phyloP scores from a whole-genome alignment of 2,113 vertebrate genomes.

The Cyphomyrus plagiostoma region DNA sequence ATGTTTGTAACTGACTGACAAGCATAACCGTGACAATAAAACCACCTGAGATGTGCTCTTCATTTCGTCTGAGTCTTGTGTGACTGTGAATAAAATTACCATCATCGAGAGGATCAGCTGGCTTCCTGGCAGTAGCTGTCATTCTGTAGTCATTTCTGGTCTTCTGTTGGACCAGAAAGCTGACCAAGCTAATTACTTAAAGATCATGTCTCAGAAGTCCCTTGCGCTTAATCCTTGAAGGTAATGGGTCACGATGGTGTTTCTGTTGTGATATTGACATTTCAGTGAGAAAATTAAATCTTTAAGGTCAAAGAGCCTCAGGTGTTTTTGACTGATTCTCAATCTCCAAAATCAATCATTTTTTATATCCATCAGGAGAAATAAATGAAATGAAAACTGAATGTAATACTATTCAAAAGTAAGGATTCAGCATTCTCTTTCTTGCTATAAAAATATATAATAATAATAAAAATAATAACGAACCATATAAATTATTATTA shows the following conservation, averaged over 20 bases:
- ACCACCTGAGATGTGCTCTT: neutral
- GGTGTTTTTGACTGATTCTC: conserved; percentile 1
- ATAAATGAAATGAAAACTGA: neutral
- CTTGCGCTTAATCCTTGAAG: neutral
- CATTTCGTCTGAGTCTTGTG: neutral
- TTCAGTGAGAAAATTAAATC: conserved; percentile 1
- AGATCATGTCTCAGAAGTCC: neutral
- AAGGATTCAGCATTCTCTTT: neutral
- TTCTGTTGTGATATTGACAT: neutral
- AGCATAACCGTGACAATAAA: neutral
- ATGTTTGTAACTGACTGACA: neutral
- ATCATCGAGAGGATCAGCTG: neutral
- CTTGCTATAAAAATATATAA: neutral
- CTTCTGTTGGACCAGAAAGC: neutral
- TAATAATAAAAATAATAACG: neutral
- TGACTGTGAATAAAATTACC: neutral
- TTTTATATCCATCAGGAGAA: neutral
- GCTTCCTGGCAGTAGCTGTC: neutral
- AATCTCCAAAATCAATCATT: neutral
- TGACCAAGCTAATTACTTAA: neutral
- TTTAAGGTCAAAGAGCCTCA: conserved; percentile 12
- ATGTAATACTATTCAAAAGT: neutral
- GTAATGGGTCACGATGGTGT: neutral
- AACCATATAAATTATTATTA: neutral
- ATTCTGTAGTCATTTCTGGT: neutral